These are phyloP conservation scores for Sitophilus oryzae DNA, from an alignment of 1,140 invertebrate genomes.

Conservation along the genomic window DNA sequence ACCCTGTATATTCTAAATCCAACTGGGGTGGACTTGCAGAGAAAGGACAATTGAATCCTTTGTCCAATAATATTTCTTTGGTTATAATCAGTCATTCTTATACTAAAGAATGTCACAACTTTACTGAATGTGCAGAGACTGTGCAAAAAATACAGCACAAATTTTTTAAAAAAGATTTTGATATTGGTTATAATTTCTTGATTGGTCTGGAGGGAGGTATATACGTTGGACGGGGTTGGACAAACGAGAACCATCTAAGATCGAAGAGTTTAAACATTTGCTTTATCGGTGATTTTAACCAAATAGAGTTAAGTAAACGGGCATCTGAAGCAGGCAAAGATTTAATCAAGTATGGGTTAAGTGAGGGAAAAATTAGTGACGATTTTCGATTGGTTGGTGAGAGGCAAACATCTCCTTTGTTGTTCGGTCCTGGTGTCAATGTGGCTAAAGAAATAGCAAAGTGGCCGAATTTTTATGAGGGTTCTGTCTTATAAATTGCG, in stretches of 20 bases:
- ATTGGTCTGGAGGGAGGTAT: constrained; percentile 62
- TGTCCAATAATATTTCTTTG: constrained; percentile 18
- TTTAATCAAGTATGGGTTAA: constrained; percentile 40
- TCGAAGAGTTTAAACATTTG: constrained; percentile 44
- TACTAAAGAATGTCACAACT: constrained; percentile 34
- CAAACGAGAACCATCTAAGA: constrained; percentile 49
- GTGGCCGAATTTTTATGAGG: constrained; percentile 36
- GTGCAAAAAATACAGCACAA: constrained; percentile 42
- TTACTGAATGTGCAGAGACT: constrained; percentile 41
- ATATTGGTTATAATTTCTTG: constrained; percentile 60
- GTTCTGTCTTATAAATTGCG: constrained; percentile 8
- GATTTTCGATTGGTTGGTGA: constrained; percentile 48
- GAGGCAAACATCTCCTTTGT: constrained; percentile 44
- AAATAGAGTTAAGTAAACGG: constrained; percentile 35
- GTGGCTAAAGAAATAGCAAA: constrained; percentile 35
- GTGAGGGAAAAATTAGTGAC: constrained; percentile 37
- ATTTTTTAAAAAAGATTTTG: constrained; percentile 37
- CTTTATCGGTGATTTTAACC: constrained; percentile 47
- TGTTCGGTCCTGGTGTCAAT: constrained; percentile 38
- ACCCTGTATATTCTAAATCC: constrained; percentile 10
- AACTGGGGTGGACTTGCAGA: constrained; percentile 15
- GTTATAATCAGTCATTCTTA: constrained; percentile 48
- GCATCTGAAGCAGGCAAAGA: constrained; percentile 30
- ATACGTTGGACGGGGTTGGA: constrained; percentile 60
- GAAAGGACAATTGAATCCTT: not conserved